Evolutionary conservation across 2,113 vertebrate species (phyloP).

Genomic region (Rhynchomys soricoides): DNA sequence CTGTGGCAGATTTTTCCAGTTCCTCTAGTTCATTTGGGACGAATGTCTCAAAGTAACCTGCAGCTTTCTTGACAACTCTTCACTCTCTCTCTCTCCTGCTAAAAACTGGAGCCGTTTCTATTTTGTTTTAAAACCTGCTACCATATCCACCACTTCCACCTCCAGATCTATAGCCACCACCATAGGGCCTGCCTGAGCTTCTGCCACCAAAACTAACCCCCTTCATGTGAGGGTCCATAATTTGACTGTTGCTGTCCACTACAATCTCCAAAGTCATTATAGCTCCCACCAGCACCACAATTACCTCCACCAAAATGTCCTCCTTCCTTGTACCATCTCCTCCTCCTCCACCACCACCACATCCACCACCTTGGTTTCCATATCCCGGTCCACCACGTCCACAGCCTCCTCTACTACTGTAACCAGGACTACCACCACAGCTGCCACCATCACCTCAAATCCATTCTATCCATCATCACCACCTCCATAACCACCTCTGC

Average conservation of each 20-base stretch:
- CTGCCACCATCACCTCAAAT: constrained; percentile 94
- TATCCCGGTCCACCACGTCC: constrained; percentile 91
- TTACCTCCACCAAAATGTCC: constrained; percentile 92
- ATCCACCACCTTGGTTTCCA: constrained; percentile 95
- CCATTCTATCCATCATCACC: constrained; percentile 93
- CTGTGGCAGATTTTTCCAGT: constrained; percentile 93
- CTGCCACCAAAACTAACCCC: constrained; percentile 96
- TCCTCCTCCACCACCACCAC: constrained; percentile 91
- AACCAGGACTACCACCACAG: constrained; percentile 95
- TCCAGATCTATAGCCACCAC: constrained; percentile 95
- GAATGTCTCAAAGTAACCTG: constrained; percentile 99
- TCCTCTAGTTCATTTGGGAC: constrained; percentile 97
- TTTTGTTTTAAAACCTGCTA: constrained; percentile 88
- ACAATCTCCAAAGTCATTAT: constrained; percentile 98
- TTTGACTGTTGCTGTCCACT: constrained; percentile 95
- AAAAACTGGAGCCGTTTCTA: constrained; percentile 96
- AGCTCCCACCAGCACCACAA: constrained; percentile 94
- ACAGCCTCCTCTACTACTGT: constrained; percentile 93
- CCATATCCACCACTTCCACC: constrained; percentile 91
- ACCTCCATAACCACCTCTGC: constrained; percentile 92
- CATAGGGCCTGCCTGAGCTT: constrained; percentile 96
- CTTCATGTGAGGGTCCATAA: constrained; percentile 98
- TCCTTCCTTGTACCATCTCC: constrained; percentile 95
- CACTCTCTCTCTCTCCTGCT: constrained; percentile 98
- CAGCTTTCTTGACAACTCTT: constrained; percentile 99